Base-by-base conservation (phyloP, 2,797 vertebrate genomes). In the Dallia pectoralis region DNA sequence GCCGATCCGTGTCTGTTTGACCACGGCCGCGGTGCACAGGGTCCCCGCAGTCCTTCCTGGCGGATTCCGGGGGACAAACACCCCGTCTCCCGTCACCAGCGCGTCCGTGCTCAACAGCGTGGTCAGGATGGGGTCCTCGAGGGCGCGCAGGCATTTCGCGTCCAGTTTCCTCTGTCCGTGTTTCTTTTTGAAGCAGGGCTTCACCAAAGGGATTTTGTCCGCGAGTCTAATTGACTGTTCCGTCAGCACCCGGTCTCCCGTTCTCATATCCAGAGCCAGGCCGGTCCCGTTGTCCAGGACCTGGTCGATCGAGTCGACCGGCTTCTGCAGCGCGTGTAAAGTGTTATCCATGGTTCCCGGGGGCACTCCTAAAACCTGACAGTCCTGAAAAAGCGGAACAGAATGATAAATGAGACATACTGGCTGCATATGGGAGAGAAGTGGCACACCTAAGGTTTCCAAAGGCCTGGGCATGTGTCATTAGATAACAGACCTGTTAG, bases 121-220 rank as follows among this genome's bases (percentile, higher is more conserved):
- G 80, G 92, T 97, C 47, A 99, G 93, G 74, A 98, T 95, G 0
- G 97, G 97, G 56, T 96, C 91, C 89, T 94, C 88, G 84, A 99
- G 80, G 74, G 97, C 94, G 36, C 95, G 93, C 27, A 98, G 87
- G 29, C 96, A 94, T 85, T 97, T 95, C 0, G 95, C 61, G 71
- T 94, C 94, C 80, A 99, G 76, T 73, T 96, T 95, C 87, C 97
- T 98, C 84, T 91, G 93, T 56, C 85, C 87, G 67, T 92, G 95
- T 80, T 98, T 99, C 92, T 99, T 99, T 87, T 99, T 98, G 83
- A 98, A 98, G 87, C 93, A 96, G 25, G 97, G 96, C 77, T 99
- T 99, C 84, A 98, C 90, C 0, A 97, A 89, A 3, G 96, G 91
- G 67, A 99, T 97, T 89, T 98, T 99, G 76, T 94, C 94, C 19